Percentiles rank a stretch among this genome's conserved stretches.
Conservation (phyloP, 2,888 invertebrate genomes). For the Dynastes maya region DNA sequence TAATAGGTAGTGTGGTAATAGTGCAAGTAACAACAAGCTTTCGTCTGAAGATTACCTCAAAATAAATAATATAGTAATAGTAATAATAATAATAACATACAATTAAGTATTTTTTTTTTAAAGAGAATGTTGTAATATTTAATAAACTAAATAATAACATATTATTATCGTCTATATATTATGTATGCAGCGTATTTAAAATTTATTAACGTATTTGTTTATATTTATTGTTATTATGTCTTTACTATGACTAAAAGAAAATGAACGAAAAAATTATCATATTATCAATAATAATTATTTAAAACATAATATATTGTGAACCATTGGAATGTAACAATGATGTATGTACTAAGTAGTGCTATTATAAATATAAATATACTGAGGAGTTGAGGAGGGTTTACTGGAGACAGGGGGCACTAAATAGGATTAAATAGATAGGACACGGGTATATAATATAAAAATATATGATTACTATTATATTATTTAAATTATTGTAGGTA, state of each 20-base stretch:
- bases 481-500: constrained; percentile 11
- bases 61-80: background rate
- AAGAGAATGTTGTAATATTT: too few relatives aligned
- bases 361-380: constrained; percentile 32
- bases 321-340: constrained; percentile 50
- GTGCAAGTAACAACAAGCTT: background rate
- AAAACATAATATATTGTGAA: constrained; percentile 34
- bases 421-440: constrained; percentile 10
- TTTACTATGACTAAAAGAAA: constrained; percentile 8
- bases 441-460: constrained; percentile 41
- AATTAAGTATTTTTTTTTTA: background rate
- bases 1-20: background rate
- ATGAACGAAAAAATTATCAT: constrained; percentile 20
- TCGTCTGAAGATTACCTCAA: too few relatives aligned
- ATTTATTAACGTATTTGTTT: constrained; percentile 35
- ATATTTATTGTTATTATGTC: background rate
- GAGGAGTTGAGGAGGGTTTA: background rate
- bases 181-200: background rate
- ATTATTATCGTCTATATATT: background rate
- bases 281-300: constrained; percentile 22
- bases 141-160: too few relatives aligned
- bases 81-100: too few relatives aligned
- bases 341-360: constrained; percentile 47
- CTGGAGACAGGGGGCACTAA: background rate
- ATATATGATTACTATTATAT: constrained; percentile 23